Evolutionary conservation across 2,797 vertebrate species (phyloP).

Genomic region (Alauda arvensis): DNA sequence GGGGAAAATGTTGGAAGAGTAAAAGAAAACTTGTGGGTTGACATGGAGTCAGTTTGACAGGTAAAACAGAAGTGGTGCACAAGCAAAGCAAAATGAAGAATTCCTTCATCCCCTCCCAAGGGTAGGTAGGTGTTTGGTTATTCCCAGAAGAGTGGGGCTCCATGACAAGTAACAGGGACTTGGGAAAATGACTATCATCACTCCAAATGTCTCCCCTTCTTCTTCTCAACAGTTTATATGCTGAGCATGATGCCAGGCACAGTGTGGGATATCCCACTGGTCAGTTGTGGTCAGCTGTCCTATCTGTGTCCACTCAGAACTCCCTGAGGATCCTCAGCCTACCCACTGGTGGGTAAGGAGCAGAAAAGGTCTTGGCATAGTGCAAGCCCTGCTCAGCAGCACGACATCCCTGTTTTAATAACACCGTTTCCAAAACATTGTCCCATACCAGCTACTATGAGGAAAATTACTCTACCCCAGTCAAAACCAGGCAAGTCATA

Average conservation of each 20-base stretch:
- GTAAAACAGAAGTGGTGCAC: neutral
- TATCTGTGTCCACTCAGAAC: neutral
- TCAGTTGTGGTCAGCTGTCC: neutral
- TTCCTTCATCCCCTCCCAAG: neutral
- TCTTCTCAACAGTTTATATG: neutral
- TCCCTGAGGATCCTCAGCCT: neutral
- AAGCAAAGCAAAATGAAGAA: neutral
- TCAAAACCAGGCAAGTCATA: neutral
- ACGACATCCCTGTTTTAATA: neutral
- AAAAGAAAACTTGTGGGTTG: neutral
- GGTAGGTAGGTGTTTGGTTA: neutral
- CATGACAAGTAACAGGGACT: rapidly evolving
- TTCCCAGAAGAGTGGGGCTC: neutral
- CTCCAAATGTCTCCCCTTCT: neutral
- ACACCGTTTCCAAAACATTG: neutral
- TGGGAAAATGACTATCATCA: neutral
- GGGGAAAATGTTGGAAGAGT: rapidly evolving
- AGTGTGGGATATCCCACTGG: neutral
- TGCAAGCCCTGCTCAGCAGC: neutral
- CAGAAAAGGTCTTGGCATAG: neutral
- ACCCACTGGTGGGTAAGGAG: neutral
- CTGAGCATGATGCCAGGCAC: neutral
- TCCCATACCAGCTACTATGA: no score
- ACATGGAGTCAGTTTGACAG: neutral
- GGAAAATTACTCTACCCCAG: neutral